Base-by-base conservation (phyloP, 2,888 invertebrate species). In the Oligia latruncula region DNA sequence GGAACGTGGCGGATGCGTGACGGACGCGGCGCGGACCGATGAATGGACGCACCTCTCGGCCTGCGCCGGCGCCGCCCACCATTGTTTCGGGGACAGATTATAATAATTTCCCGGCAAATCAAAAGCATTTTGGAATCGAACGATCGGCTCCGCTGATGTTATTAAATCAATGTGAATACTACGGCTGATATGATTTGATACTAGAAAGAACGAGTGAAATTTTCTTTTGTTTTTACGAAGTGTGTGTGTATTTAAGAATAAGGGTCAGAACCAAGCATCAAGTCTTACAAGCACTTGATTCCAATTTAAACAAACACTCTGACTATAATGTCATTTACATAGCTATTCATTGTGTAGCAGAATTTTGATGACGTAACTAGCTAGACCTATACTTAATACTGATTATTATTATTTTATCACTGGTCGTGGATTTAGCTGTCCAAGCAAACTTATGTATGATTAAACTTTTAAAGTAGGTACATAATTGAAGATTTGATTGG, bases 41-140 rank as follows among this genome's bases (percentile, higher is more conserved):
- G 90, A 89, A 89, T 88, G 89, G 89, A 90, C 90, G 88, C 85
- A 87, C 89, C 89, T 89, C 89, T 85, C 80, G 81, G 80, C 80
- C 89, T 73, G 78, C n/a, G 23, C 67, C 78, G 73, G 81, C 77
- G 81, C 92, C 96, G 95, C 97, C 97, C 89, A 87, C 96, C 95
- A 96, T 96, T 97, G 97, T 96, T 93, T 91, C 92, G 90, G 92
- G 84, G 93, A 94, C 93, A 94, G 91, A 96, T 96, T 95, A 96
- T 93, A 94, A 96, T 96, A 96, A 96, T 96, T 95, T 94, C 92
- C 93, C 93, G 92, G 94, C 96, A 96, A 96, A 96, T 96, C 96
- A 95, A 96, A 95, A 93, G 93, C 95, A 95, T 95, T 95, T 93
- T 94, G 94, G 95, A 94, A 96, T 95, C 96, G 95, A 96, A 94